Base-by-base conservation (phyloP, 2,113 vertebrate genomes). In the Aphyosemion australe region DNA sequence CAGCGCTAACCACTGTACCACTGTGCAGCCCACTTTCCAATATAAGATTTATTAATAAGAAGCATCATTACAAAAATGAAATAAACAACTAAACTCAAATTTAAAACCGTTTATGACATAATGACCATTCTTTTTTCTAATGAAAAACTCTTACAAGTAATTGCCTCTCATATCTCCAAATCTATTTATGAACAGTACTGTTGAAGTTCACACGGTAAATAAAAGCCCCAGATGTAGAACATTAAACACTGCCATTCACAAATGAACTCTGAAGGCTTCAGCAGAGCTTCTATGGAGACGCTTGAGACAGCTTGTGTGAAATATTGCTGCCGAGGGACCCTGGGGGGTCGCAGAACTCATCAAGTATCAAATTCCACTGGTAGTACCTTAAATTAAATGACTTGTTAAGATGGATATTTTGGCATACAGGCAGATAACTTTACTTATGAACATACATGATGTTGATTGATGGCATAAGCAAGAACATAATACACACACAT, bases 351-450 rank as follows among this genome's bases (percentile, higher is more conserved):
- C 19, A 52, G 60, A 75, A 80, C 68, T 78, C 84, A 82, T 84
- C 74, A 65, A 76, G 76, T 78, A 76, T 80, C 58, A 67, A 68
- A 82, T 66, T 80, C 76, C 76, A 19, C 60, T 26, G 71, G 68
- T 48, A 58, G 67, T 12, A 56, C 46, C 75, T 83, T 63, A 70
- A 78, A 83, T 80, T 65, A 83, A 84, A 79, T 70, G 65, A 74
- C 78, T 68, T 83, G 75, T 81, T 78, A 76, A 62, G 59, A 59
- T 50, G 69, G 69, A 78, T 69, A 55, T 76, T 68, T 61, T 73
- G 65, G 53, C 51, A 65, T n/a, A 32, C 45, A 53, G 56, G 59
- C 45, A 26, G 1, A 26, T 2, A 48, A n/a, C 8, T 21, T 18
- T 21, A 39, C 46, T 41, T 48, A 51, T n/a, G 51, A 14, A 72